Evolutionary conservation across 2,888 invertebrate species (phyloP), one percentile per base, ranked within the genome.

Genomic region (Tachina fera): DNA sequence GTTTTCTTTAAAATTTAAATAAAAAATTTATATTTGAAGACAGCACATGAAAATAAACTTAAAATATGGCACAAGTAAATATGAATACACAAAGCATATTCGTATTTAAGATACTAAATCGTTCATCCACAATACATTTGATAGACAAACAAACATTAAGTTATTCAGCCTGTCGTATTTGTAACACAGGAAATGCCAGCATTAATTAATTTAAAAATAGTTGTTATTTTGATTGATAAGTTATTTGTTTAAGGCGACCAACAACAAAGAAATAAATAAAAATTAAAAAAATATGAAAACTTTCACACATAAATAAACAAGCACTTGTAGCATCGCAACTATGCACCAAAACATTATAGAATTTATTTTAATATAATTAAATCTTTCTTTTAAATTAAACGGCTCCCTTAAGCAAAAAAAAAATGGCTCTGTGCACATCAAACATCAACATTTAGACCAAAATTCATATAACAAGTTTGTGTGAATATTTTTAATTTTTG

Each of bases 141-240:
- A 45, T 49, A 61, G 60, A 70, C 67, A 68, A 13, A 45, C 47
- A 47, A 60, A 6, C 68, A 67, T 16, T 49, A 65, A 71, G 22
- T 65, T 49, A 60, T 45, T 56, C 67, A 58, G 68, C 11, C 41
- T 60, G 61, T 67, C 71, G 51, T 58, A 47, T 56, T 68, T 70
- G 41, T 53, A 61, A 72, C 75, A 79, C 86, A 84, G 86, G 86
- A 87, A 87, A 87, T 80, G 83, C 74, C 82, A 84, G 74, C 84
- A 87, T 79, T 84, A 84, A 84, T 87, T 83, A 84, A 84, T 86
- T 86, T 87, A 68, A 82, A 81, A 82, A 79, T 87, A 87, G 80
- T 74, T 77, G 72, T 74, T 63, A 68, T 72, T 86, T 86, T 86
- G 87, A 87, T 87, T 86, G 84, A 86, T 87, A 86, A 83, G 84